Evolutionary conservation across 2,888 invertebrate genomes (phyloP), one percentile per base, ranked within the genome.

Genomic region (Coelogynopora nodosa): DNA sequence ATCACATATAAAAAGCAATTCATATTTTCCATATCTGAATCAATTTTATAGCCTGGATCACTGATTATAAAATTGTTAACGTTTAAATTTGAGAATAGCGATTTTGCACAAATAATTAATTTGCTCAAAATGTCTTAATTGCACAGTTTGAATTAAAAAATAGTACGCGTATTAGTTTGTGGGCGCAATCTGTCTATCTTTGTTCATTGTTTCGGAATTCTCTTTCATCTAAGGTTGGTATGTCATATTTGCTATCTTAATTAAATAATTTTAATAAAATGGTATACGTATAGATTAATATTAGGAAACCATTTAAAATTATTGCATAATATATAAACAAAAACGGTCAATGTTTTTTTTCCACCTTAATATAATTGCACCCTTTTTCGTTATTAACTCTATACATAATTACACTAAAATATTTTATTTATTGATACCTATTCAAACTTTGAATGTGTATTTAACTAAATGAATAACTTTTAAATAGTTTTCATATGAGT

Each of bases 31-130:
- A n/a, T 74, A 74, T 74, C 74, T 74, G 2, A 74, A 74, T 26
- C 74, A 74, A 26, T 74, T 74, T 74, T 74, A 74, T 74, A 13
- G 23, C 74, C 74, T 13, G 23, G 74, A 74, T 74, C 23, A 74
- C 23, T 74, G 5, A 74, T 74, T 74, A 74, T 74, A n/a, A 5
- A 74, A 74, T n/a, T 74, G 23, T 74, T 74, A n/a, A 74, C 23
- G 74, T 74, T 74, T 26, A 74, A 74, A 74, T 10, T 74, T 74
- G 27, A 74, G 74, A 74, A 74, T 74, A 5, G 74, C 74, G 23
- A 26, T 74, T 74, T 74, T 74, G 74, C 74, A 74, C 74, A 74
- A 74, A 74, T 74, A 74, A 74, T 74, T 26, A n/a, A 74, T 74
- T 74, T 74, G 18, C 74, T n/a, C 74, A 74, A 74, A 5, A 74